Evolutionary conservation across 92 coral and sea anemone species (phyloP).

Genomic region (Meandrina meandrites): DNA sequence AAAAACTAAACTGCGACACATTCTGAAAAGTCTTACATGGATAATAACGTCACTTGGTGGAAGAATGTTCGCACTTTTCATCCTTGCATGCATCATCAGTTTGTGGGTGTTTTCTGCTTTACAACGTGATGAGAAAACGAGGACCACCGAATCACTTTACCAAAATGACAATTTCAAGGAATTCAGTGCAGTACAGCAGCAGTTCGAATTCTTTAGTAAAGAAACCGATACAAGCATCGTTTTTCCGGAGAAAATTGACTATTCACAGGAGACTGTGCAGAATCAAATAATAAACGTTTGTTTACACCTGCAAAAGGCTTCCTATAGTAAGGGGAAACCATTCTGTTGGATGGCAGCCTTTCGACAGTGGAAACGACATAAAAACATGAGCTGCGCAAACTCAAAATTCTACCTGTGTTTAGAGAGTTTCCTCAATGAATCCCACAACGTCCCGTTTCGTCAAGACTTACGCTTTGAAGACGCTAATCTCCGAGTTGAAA

Average conservation of each 20-base stretch:
- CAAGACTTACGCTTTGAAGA: constrained; percentile 32
- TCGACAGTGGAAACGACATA: constrained; percentile 29
- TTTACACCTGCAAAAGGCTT: constrained; percentile 5
- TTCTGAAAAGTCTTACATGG: not conserved
- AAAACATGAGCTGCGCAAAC: constrained; percentile 37
- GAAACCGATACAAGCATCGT: constrained; percentile 48
- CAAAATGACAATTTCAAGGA: constrained; percentile 10
- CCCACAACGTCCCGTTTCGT: not conserved
- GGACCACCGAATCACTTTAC: not conserved
- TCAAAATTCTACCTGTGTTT: constrained; percentile 40
- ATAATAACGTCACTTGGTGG: constrained; percentile 8
- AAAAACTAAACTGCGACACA: not conserved
- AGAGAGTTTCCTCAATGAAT: constrained; percentile 14
- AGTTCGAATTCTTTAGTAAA: constrained; percentile 32
- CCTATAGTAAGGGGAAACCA: constrained; percentile 12
- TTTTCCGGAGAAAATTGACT: constrained; percentile 22
- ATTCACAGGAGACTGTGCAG: constrained; percentile 21
- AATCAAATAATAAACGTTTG: constrained; percentile 7
- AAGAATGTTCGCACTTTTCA: not conserved
- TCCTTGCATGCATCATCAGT: not conserved
- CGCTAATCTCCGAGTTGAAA: not conserved
- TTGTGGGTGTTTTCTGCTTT: constrained; percentile 11
- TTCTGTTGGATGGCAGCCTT: constrained; percentile 55
- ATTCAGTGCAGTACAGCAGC: not conserved
- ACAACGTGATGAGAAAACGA: not conserved